Evolutionary conservation across 2,113 vertebrate genomes (phyloP).

Genomic region (Falco punctatus): DNA sequence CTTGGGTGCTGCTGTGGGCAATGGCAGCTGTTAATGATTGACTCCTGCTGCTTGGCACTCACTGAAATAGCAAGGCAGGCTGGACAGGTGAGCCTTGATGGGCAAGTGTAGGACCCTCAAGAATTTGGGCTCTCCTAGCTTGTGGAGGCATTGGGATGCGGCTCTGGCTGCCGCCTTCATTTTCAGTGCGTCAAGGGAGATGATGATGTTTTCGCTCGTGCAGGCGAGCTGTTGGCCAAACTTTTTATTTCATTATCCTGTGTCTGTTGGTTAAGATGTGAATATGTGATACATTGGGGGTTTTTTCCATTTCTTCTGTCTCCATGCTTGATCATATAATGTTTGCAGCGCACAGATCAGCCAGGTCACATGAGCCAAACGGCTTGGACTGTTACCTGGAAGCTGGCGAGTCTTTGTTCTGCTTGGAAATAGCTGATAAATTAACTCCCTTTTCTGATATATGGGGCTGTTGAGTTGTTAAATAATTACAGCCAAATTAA

Average conservation of each 20-base stretch:
- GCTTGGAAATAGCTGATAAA: conserved; percentile 43
- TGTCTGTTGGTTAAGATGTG: neutral
- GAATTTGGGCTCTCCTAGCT: neutral
- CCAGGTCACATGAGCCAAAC: conserved; percentile 23
- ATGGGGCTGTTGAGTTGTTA: conserved; percentile 33
- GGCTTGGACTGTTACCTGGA: conserved; percentile 49
- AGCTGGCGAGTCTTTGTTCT: conserved; percentile 46
- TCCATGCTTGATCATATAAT: neutral
- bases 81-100: neutral
- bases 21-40: neutral
- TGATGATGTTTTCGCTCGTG: rapidly evolving
- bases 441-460: conserved; percentile 38
- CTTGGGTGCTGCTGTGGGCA: neutral
- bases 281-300: neutral
- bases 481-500: conserved; percentile 60
- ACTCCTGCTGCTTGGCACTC: neutral
- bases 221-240: neutral
- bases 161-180: neutral
- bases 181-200: neutral
- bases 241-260: neutral
- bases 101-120: neutral
- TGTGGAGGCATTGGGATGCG: neutral
- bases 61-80: neutral
- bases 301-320: neutral
- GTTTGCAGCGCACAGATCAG: conserved; percentile 18